phyloP scores from a whole-genome alignment of 2,888 invertebrate species.

The Brachynemurus nebulosus region DNA sequence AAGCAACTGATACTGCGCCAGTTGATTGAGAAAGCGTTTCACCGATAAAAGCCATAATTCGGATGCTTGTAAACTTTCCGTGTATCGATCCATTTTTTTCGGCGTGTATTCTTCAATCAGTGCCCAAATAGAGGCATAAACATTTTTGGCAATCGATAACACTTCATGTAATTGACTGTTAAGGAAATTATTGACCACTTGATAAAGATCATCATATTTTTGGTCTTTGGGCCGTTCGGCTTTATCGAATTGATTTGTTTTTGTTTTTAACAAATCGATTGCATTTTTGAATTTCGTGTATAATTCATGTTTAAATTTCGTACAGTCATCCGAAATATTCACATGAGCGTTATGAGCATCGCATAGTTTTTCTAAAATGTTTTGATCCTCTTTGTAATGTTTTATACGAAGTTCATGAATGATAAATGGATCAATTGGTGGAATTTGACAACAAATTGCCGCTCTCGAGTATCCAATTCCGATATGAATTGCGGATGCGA shows the following conservation, averaged over 20 bases:
- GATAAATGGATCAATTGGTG: conserved; percentile 69
- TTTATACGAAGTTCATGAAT: conserved; percentile 58
- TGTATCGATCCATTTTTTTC: conserved; percentile 12
- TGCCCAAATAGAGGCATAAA: neutral
- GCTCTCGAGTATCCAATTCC: conserved; percentile 37
- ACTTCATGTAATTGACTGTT: conserved; percentile 1
- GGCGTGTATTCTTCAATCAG: neutral
- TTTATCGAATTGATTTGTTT: conserved; percentile 31
- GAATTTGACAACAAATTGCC: conserved; percentile 45
- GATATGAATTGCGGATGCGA: neutral
- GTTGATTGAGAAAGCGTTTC: conserved; percentile 40
- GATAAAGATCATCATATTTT: conserved; percentile 36
- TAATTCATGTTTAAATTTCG: conserved; percentile 33
- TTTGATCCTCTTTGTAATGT: conserved; percentile 55
- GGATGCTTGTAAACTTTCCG: neutral
- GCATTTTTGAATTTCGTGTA: conserved; percentile 32
- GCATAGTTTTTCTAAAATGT: conserved; percentile 39
- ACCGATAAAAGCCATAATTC: conserved; percentile 40
- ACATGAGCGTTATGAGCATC: conserved; percentile 42
- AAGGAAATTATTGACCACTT: conserved; percentile 30
- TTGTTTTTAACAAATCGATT: conserved; percentile 28
- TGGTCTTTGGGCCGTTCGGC: conserved; percentile 39
- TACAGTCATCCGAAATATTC: conserved; percentile 28
- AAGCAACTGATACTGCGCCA: conserved; percentile 46
- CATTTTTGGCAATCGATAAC: neutral